A percentile compares a stretch with the other conserved stretches of the same genome.
These are phyloP conservation scores for Pseudolaguvia tuberculata DNA, from an alignment of 2,113 vertebrate genomes.

Conservation along the genomic window DNA sequence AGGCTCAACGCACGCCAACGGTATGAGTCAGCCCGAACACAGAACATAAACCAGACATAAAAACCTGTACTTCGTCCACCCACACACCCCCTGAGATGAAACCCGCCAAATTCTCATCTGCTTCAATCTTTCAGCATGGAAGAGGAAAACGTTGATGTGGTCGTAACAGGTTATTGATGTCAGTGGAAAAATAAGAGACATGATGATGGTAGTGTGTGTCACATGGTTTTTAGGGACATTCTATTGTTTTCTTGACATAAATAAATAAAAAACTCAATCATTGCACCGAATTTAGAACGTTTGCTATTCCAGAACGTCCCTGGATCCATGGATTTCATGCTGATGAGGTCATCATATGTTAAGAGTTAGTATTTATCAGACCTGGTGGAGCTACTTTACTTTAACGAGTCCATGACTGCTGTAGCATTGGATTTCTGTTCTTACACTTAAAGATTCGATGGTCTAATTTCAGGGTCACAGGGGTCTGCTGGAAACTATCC, in stretches of 20 bases:
- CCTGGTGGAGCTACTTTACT: not conserved
- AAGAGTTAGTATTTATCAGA: too few species aligned
- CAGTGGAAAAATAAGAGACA: not conserved
- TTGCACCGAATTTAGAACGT: not conserved
- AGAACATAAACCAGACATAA: not conserved
- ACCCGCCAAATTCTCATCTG: not conserved
- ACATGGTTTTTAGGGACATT: too few species aligned
- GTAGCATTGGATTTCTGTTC: not conserved
- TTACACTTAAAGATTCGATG: not conserved
- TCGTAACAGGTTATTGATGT: not conserved
- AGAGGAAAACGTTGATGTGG: not conserved
- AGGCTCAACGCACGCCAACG: not conserved
- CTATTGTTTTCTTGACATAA: too few species aligned
- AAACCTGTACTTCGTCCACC: conserved; percentile 6
- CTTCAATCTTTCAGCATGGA: not conserved
- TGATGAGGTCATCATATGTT: too few species aligned
- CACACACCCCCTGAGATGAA: conserved; percentile 9
- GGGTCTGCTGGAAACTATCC: too few species aligned
- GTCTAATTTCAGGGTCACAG: too few species aligned
- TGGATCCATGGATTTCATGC: not conserved
- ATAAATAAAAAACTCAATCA: too few species aligned
- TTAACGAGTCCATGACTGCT: too few species aligned
- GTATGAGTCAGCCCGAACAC: conserved; percentile 19
- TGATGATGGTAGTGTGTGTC: not conserved
- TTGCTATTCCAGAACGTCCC: not conserved